phyloP scores from a whole-genome alignment of 2,888 invertebrate species.

The Drosophila pseudotalamancana region DNA sequence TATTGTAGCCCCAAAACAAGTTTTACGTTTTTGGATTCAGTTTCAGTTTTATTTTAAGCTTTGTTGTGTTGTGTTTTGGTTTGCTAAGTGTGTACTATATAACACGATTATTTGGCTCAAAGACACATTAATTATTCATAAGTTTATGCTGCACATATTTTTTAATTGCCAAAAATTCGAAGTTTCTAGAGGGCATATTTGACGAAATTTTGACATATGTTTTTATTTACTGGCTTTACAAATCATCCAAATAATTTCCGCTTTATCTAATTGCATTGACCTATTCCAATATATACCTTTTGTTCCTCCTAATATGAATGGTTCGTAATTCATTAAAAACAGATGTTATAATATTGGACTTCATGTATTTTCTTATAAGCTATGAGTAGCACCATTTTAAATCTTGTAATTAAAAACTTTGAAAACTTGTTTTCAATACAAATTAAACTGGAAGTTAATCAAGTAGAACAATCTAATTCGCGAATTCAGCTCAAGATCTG shows the following conservation, averaged over 20 bases:
- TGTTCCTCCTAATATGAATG: not conserved
- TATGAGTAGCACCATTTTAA: too few relatives aligned
- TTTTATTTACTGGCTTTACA: not conserved
- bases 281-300: not conserved
- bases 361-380: not conserved
- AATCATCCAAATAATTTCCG: not conserved
- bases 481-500: slow-evolving; percentile 51
- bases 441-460: slow-evolving; percentile 19
- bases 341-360: not conserved
- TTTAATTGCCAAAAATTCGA: slow-evolving; percentile 22
- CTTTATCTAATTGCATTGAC: slow-evolving; percentile 4
- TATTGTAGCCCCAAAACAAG: slow-evolving; percentile 50
- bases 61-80: slow-evolving; percentile 30
- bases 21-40: slow-evolving; percentile 48
- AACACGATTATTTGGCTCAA: slow-evolving; percentile 40
- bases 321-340: not conserved
- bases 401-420: slow-evolving; percentile 19
- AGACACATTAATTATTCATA: slow-evolving; percentile 59
- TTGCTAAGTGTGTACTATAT: slow-evolving; percentile 65
- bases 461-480: slow-evolving; percentile 51
- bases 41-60: slow-evolving; percentile 25
- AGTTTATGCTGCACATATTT: slow-evolving; percentile 28
- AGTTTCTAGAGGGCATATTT: slow-evolving; percentile 16
- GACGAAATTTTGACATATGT: not conserved
- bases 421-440: slow-evolving; percentile 13